A percentile compares a stretch with the other conserved stretches of the same genome.
Evolutionary conservation across 2,113 vertebrate genomes (phyloP).

Genomic region (Gavialis gangeticus): DNA sequence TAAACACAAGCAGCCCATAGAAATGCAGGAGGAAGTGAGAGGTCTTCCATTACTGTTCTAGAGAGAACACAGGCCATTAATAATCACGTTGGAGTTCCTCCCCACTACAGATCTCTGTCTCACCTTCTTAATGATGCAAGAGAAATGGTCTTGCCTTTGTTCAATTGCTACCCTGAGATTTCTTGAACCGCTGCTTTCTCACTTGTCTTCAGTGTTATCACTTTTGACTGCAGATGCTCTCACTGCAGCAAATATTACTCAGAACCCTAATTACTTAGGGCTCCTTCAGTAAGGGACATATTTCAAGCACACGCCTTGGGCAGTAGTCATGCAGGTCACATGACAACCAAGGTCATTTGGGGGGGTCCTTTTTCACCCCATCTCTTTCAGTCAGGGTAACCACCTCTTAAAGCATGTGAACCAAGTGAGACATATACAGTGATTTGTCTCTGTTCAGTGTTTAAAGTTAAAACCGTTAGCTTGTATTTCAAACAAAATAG

Average conservation of each 20-base stretch:
- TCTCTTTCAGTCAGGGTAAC: not conserved
- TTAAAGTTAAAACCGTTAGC: not conserved
- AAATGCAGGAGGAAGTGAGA: not conserved
- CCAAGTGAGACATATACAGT: not conserved
- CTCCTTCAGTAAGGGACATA: not conserved
- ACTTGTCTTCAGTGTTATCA: not conserved
- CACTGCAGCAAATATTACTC: conserved; percentile 15
- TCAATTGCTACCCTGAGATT: conserved; percentile 3
- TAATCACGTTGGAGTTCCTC: conserved; percentile 4
- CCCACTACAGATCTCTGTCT: not conserved
- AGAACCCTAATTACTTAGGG: not conserved
- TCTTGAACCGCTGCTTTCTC: not conserved
- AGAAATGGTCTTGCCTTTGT: conserved; percentile 25
- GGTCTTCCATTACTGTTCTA: not conserved
- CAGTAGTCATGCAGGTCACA: not conserved
- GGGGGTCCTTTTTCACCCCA: not conserved
- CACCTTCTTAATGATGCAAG: conserved; percentile 14
- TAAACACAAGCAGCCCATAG: not conserved
- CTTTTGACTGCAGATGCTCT: conserved; percentile 18
- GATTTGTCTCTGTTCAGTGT: no score
- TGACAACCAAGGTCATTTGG: not conserved
- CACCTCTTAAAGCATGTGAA: not conserved
- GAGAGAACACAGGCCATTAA: not conserved
- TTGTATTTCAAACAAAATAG: fast-evolving
- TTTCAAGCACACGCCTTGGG: not conserved